Evolutionary conservation across 2,113 vertebrate species (phyloP).

Genomic region (Nothoprocta perdicaria): DNA sequence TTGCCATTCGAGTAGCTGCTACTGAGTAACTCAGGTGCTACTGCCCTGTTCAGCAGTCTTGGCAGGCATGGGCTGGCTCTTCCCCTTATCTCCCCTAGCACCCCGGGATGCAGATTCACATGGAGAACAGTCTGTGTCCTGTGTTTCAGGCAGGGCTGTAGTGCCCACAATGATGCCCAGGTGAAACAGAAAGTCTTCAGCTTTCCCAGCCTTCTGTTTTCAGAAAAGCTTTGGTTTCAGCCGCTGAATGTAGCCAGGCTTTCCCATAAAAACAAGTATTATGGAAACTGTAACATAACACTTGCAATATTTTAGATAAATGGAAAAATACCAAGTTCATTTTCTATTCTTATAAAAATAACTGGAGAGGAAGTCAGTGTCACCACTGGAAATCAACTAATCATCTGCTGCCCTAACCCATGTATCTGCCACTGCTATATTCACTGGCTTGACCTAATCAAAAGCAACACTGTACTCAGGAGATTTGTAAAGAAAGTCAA

Average conservation of each 20-base stretch:
- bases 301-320: neutral
- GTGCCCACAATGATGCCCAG: no score
- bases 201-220: neutral
- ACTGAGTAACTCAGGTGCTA: neutral
- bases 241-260: no score
- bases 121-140: no score
- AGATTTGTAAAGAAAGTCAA: neutral
- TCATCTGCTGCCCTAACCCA: neutral
- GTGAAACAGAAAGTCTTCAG: neutral
- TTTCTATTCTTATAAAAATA: neutral
- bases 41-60: neutral
- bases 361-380: neutral
- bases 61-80: neutral
- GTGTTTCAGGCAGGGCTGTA: neutral
- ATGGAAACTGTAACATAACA: neutral
- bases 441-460: neutral
- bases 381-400: neutral
- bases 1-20: no score
- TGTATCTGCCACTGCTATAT: neutral
- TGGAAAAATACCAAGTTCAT: neutral
- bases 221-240: neutral
- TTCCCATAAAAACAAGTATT: neutral
- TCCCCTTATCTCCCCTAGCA: neutral
- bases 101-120: neutral
- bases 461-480: neutral